A percentile compares a stretch with the other conserved stretches of the same genome.
Evolutionary conservation across 2,797 vertebrate genomes (phyloP).

Genomic region (Sebastiscus tertius): DNA sequence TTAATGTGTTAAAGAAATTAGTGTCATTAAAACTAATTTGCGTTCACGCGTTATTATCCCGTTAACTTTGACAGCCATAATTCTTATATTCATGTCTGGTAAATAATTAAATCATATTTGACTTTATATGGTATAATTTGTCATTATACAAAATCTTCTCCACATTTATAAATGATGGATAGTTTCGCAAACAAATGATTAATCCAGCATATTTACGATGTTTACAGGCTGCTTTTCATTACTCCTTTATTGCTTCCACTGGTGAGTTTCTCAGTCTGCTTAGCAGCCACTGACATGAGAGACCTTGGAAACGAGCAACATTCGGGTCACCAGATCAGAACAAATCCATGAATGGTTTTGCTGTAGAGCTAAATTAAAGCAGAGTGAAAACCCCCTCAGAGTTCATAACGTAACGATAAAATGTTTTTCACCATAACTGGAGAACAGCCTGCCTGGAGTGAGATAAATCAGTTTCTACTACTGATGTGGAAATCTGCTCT

Average conservation of each 20-base stretch:
- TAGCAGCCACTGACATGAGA: conserved; percentile 9
- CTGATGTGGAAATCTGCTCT: conserved; percentile 44
- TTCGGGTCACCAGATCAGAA: conserved; percentile 5
- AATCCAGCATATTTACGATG: conserved; percentile 26
- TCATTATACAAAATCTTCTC: neutral
- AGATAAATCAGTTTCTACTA: conserved; percentile 2
- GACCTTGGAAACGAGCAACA: conserved; percentile 15
- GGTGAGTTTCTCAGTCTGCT: neutral
- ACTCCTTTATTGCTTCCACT: conserved; percentile 5
- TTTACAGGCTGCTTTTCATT: conserved; percentile 4
- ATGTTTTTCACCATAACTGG: neutral
- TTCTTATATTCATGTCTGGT: neutral
- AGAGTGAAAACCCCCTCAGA: conserved; percentile 12
- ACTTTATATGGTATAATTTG: neutral
- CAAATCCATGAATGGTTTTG: conserved; percentile 32
- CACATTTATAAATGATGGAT: neutral
- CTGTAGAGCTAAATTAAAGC: conserved; percentile 14
- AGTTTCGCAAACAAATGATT: conserved; percentile 2
- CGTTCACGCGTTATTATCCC: too few relatives aligned
- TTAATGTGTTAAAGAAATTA: too few relatives aligned
- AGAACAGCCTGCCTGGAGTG: neutral
- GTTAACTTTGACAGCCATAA: too few relatives aligned
- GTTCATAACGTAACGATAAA: conserved; percentile 6
- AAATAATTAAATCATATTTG: conserved; percentile 1
- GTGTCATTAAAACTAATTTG: too few relatives aligned